Evolutionary conservation across 2,113 vertebrate genomes (phyloP).

Genomic region (Syngnathus floridae): DNA sequence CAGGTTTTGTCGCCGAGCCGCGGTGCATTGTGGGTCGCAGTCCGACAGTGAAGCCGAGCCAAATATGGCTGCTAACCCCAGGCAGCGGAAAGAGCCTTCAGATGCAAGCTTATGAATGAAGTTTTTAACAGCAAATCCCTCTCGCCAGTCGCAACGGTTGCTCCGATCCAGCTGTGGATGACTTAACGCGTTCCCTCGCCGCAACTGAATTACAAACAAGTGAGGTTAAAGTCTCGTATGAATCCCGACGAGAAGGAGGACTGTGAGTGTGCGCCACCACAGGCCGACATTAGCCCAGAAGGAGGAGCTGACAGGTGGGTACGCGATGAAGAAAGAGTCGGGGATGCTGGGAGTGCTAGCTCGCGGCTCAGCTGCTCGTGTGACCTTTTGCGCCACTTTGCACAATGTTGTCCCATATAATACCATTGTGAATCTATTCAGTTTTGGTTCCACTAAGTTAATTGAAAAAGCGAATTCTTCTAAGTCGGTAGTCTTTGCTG

Average conservation of each 20-base stretch:
- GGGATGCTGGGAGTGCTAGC: conserved; percentile 22
- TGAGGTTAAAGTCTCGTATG: conserved; percentile 71
- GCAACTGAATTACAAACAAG: conserved; percentile 46
- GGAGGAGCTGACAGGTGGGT: conserved; percentile 64
- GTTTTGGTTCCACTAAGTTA: not conserved
- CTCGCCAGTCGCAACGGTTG: conserved; percentile 4
- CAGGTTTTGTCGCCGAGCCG: conserved; percentile 5
- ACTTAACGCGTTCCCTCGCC: conserved; percentile 27
- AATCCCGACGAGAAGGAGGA: conserved; percentile 74
- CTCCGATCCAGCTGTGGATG: conserved; percentile 20
- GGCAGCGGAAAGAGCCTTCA: conserved; percentile 57
- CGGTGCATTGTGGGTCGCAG: conserved; percentile 67
- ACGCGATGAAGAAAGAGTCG: conserved; percentile 38
- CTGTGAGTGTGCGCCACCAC: conserved; percentile 76
- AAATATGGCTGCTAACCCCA: conserved; percentile 71
- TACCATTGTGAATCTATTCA: not conserved
- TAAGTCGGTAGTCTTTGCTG: not conserved
- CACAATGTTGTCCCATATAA: not conserved
- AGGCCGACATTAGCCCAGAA: conserved; percentile 66
- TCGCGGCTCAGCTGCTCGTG: conserved; percentile 3
- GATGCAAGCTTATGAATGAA: conserved; percentile 62
- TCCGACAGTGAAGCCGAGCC: conserved; percentile 64
- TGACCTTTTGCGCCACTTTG: not conserved
- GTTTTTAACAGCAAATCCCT: conserved; percentile 33
- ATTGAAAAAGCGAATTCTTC: not conserved